Percentiles rank a stretch among this genome's conserved stretches.
Evolutionary conservation across 2,113 vertebrate species (phyloP).

Genomic region (Pachyramphus minor): DNA sequence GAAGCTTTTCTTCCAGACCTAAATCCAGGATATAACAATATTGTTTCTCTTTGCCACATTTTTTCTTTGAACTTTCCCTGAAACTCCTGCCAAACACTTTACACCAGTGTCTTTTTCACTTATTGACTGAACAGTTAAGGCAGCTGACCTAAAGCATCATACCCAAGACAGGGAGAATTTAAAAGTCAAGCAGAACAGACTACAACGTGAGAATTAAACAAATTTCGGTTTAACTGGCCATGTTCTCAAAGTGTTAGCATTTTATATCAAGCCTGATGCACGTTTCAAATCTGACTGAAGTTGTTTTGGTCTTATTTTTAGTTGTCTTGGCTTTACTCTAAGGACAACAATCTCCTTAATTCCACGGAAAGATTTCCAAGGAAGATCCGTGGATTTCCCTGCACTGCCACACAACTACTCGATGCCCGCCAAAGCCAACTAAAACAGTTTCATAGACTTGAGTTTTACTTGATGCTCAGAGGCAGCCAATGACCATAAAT

Average conservation of each 20-base stretch:
- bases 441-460: background rate
- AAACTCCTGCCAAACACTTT: background rate
- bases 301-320: background rate
- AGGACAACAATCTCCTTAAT: background rate
- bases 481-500: background rate
- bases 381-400: background rate
- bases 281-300: background rate
- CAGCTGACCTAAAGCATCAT: background rate
- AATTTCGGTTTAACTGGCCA: background rate
- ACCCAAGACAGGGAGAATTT: background rate
- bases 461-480: rapidly evolving
- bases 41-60: background rate
- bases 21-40: background rate
- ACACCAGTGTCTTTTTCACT: background rate
- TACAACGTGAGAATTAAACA: background rate
- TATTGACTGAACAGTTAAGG: background rate
- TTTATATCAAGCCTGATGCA: background rate
- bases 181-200: background rate
- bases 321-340: background rate
- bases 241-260: background rate
- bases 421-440: background rate
- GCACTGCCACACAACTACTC: background rate
- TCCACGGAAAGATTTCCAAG: background rate
- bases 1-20: background rate
- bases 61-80: background rate